Percentiles rank a stretch among this genome's conserved stretches.
phyloP scores from a whole-genome alignment of 2,113 vertebrate species.

The Paedocypris sp. region DNA sequence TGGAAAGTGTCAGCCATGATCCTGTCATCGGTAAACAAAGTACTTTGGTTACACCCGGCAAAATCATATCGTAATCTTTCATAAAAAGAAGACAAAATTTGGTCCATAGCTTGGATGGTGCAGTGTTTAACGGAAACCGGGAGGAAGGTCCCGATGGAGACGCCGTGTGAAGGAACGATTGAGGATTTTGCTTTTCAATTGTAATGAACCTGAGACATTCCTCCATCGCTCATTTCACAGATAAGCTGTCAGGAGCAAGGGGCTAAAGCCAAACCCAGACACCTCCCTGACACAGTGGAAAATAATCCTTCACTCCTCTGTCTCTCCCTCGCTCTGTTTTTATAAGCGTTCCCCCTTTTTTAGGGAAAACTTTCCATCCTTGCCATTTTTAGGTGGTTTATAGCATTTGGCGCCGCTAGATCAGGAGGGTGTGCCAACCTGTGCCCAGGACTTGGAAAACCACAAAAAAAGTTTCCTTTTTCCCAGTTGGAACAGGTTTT shows the following conservation, averaged over 20 bases:
- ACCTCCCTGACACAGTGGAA: conserved; percentile 60
- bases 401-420: conserved; percentile 56
- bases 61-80: conserved; percentile 1
- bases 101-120: too few species aligned
- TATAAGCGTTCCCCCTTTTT: conserved; percentile 50
- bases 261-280: conserved; percentile 39
- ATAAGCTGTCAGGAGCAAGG: conserved; percentile 37
- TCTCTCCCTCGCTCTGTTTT: conserved; percentile 52
- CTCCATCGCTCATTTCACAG: conserved; percentile 28
- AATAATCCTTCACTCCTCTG: conserved; percentile 48
- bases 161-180: too few species aligned
- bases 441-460: conserved; percentile 50
- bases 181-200: too few species aligned
- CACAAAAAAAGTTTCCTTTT: conserved; percentile 38
- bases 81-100: too few species aligned
- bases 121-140: too few species aligned
- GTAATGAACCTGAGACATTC: too few species aligned
- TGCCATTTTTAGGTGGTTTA: conserved; percentile 68
- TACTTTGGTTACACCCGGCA: conserved; percentile 10
- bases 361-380: conserved; percentile 63
- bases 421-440: conserved; percentile 58
- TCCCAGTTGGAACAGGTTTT: conserved; percentile 33
- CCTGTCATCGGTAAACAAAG: not conserved
- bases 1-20: not conserved
- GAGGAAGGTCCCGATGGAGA: too few species aligned